These are phyloP conservation scores for Junco hyemalis DNA, from an alignment of 2,113 vertebrate species.

Conservation along the genomic window DNA sequence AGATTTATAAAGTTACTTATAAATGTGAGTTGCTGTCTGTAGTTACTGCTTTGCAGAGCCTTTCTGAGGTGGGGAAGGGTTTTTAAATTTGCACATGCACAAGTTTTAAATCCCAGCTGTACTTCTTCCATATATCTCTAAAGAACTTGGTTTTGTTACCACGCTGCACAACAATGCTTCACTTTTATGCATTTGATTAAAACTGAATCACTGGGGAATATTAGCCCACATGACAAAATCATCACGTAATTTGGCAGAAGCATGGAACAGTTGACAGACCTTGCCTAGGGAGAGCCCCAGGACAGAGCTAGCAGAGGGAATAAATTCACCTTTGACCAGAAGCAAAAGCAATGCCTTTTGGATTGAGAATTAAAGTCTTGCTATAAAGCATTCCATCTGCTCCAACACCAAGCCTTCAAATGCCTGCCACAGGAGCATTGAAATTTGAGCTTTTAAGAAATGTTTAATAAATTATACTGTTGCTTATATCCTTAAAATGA, in stretches of 20 bases:
- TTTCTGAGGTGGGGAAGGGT: neutral
- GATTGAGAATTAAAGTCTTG: constrained; percentile 25
- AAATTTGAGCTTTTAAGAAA: constrained; percentile 15
- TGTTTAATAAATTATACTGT: constrained; percentile 10
- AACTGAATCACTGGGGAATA: constrained; percentile 7
- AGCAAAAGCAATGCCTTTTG: constrained; percentile 50
- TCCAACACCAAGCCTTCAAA: constrained; percentile 19
- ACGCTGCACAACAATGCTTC: neutral
- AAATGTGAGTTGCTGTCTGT: neutral
- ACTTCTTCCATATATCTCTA: neutral
- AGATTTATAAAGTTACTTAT: neutral
- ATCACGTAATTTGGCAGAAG: constrained; percentile 63
- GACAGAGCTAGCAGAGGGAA: constrained; percentile 63
- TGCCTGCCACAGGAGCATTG: neutral
- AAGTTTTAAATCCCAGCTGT: neutral
- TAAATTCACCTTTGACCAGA: constrained; percentile 65
- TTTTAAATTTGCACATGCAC: neutral
- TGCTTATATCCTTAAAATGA: constrained; percentile 19
- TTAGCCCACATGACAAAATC: constrained; percentile 59
- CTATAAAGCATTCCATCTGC: constrained; percentile 44
- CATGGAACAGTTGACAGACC: constrained; percentile 49
- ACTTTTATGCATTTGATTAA: constrained; percentile 60
- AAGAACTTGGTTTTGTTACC: constrained; percentile 2
- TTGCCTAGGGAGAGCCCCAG: constrained; percentile 50
- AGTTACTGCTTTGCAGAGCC: neutral